A percentile compares a stretch with the other conserved stretches of the same genome.
Conservation (phyloP, 2,888 invertebrate species). For the Terebella lapidaria region DNA sequence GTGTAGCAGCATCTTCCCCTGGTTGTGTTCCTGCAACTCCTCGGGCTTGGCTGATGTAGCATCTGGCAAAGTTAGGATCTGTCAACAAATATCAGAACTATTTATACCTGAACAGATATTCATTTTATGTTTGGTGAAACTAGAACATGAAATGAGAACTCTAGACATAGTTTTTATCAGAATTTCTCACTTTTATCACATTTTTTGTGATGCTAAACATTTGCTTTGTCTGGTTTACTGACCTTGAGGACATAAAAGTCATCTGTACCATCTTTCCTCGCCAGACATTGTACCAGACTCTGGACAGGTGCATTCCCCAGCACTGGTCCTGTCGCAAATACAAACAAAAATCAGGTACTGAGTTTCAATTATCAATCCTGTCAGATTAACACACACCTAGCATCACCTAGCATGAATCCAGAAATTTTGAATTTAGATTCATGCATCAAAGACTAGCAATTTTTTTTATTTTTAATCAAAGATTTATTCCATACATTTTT, state of each 20-base stretch:
- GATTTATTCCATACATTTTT: not conserved
- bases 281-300: conserved; percentile 72
- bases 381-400: too few relatives aligned
- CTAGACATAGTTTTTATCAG: too few relatives aligned
- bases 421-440: too few relatives aligned
- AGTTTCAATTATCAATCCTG: too few relatives aligned
- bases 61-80: conserved; percentile 44
- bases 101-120: not conserved
- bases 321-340: conserved; percentile 58
- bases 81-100: not conserved
- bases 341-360: too few relatives aligned
- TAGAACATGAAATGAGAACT: not conserved
- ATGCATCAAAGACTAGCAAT: too few relatives aligned
- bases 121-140: not conserved
- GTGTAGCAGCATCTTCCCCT: conserved; percentile 73
- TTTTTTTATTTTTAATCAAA: too few relatives aligned
- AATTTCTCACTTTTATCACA: too few relatives aligned
- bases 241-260: conserved; percentile 67
- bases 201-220: too few relatives aligned
- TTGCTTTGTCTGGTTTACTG: not conserved
- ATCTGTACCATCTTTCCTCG: conserved; percentile 67
- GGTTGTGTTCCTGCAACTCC: conserved; percentile 69
- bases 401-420: too few relatives aligned
- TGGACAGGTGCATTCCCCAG: conserved; percentile 70
- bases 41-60: conserved; percentile 27